phyloP scores from a whole-genome alignment of 2,888 invertebrate genomes.

The Aleiodes alternator region DNA sequence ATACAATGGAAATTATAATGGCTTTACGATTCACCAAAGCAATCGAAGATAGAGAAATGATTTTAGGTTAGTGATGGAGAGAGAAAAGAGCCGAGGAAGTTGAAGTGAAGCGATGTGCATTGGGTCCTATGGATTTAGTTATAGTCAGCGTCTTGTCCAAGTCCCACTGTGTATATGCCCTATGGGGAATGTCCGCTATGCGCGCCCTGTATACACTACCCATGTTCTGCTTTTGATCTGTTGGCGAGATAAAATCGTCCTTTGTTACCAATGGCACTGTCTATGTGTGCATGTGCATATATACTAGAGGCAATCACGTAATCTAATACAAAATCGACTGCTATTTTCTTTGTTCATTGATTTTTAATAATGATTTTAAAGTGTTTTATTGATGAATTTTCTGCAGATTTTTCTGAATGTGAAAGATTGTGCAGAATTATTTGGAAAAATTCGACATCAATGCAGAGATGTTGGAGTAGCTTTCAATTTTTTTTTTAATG shows the following conservation, averaged over 20 bases:
- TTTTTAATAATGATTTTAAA: not conserved
- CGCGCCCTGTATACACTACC: conserved; percentile 60
- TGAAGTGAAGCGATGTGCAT: not conserved
- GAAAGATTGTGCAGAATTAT: no score
- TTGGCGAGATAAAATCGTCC: conserved; percentile 73
- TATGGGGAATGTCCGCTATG: conserved; percentile 73
- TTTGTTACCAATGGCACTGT: conserved; percentile 73
- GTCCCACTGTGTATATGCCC: conserved; percentile 42
- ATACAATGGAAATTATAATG: conserved; percentile 41
- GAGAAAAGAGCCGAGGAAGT: not conserved
- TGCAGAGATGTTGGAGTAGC: no score
- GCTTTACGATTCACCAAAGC: conserved; percentile 27
- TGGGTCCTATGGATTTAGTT: not conserved
- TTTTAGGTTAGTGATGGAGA: no score
- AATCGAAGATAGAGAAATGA: not conserved
- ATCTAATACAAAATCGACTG: not conserved
- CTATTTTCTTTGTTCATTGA: conserved; percentile 29
- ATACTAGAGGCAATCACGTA: not conserved
- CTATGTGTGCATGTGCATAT: conserved; percentile 36
- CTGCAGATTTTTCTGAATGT: no score
- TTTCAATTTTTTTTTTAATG: no score
- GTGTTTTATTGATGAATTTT: not conserved
- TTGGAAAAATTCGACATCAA: no score
- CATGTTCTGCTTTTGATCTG: conserved; percentile 74
- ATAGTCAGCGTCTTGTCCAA: no score